These are phyloP conservation scores for Ochropacha duplaris DNA, from an alignment of 2,888 invertebrate genomes.

Conservation along the genomic window DNA sequence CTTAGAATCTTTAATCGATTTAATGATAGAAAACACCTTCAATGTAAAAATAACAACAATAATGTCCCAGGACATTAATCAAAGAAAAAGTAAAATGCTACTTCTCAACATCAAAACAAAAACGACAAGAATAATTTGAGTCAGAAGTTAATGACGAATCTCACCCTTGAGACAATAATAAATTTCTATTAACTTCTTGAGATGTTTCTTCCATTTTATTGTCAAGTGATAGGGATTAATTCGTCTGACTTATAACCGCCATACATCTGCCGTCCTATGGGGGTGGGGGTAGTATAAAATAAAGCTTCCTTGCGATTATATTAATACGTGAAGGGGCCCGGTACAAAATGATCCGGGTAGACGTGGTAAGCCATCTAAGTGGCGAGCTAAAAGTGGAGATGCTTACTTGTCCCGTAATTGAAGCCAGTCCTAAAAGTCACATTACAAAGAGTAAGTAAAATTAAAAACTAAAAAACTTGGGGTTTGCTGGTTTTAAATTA, in stretches of 20 bases:
- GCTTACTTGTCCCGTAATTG: slow-evolving; percentile 37
- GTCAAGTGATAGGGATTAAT: slow-evolving; percentile 81
- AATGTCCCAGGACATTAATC: too few species aligned
- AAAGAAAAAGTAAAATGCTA: not conserved
- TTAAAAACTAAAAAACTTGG: too few species aligned
- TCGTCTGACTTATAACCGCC: slow-evolving; percentile 81
- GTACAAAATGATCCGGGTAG: slow-evolving; percentile 67
- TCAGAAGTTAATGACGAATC: slow-evolving; percentile 51
- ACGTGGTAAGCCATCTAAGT: slow-evolving; percentile 69
- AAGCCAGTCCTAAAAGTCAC: slow-evolving; percentile 18
- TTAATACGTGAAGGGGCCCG: slow-evolving; percentile 70
- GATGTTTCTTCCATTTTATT: slow-evolving; percentile 79
- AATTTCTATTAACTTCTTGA: slow-evolving; percentile 79
- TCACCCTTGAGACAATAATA: slow-evolving; percentile 63
- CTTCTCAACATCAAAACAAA: not conserved
- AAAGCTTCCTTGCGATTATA: slow-evolving; percentile 79
- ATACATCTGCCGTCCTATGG: slow-evolving; percentile 75
- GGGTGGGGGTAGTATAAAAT: slow-evolving; percentile 71
- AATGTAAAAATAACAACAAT: not conserved
- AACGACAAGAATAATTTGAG: not conserved
- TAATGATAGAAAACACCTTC: not conserved
- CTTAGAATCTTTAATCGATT: not conserved
- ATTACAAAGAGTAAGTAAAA: not conserved
- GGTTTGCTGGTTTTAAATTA: too few species aligned
- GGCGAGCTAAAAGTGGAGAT: slow-evolving; percentile 38